Conservation (phyloP, 2,113 vertebrate genomes). For the Phalacrocorax pelagicus region DNA sequence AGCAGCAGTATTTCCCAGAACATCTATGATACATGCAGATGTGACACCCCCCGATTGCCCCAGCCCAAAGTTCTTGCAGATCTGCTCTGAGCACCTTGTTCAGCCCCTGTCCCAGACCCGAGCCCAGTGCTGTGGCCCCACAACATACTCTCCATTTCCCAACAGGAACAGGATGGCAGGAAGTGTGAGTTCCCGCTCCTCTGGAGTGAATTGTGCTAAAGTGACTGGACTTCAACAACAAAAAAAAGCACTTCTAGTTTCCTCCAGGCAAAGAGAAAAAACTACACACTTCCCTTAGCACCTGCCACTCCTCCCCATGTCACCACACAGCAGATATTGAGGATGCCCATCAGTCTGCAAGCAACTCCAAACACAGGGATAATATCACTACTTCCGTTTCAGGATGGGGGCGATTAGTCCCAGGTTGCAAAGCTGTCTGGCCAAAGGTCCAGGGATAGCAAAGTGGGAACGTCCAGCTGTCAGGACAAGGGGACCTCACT, state of each 20-base stretch:
- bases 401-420: not conserved
- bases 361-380: not conserved
- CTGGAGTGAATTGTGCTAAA: not conserved
- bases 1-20: not conserved
- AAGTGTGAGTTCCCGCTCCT: not conserved
- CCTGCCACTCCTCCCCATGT: not conserved
- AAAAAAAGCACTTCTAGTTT: not conserved
- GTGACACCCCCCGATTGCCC: not conserved
- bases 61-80: not conserved
- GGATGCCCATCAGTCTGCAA: not conserved
- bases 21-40: not conserved
- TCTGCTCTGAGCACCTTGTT: rapidly evolving
- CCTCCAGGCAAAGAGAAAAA: not conserved
- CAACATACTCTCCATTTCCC: not conserved
- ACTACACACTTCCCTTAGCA: not conserved
- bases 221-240: not conserved
- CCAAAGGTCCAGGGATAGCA: not conserved
- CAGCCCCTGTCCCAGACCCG: not conserved
- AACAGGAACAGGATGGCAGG: rapidly evolving
- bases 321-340: rapidly evolving
- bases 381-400: not conserved
- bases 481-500: not conserved
- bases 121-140: rapidly evolving
- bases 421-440: not conserved
- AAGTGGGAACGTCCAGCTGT: not conserved